Evolutionary conservation across 2,797 vertebrate species (phyloP).

Genomic region (Cephalopachus bancanus): DNA sequence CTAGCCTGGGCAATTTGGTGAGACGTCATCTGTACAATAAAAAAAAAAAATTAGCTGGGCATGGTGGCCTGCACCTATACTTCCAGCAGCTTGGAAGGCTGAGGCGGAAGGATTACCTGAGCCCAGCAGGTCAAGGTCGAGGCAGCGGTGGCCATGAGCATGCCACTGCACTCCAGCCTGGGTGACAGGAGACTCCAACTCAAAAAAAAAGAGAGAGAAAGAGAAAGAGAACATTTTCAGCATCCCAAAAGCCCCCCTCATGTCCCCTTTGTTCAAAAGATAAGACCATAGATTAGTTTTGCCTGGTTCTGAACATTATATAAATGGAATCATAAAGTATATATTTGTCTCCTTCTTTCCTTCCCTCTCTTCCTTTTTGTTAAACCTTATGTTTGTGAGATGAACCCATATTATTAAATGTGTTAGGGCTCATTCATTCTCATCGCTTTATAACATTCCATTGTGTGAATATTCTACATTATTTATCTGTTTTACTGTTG

Average conservation of each 20-base stretch:
- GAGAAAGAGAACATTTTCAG: slow-evolving; percentile 24
- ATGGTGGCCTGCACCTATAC: too few species aligned
- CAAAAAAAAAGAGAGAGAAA: too few species aligned
- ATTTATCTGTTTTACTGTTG: slow-evolving; percentile 26
- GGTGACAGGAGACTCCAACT: too few species aligned
- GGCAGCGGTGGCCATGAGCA: too few species aligned
- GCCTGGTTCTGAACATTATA: slow-evolving; percentile 2
- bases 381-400: slow-evolving; percentile 34
- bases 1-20: too few species aligned
- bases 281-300: slow-evolving; percentile 31
- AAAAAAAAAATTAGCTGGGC: too few species aligned
- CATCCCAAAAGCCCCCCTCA: not conserved
- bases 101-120: too few species aligned
- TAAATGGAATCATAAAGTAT: not conserved
- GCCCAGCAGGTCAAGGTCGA: too few species aligned
- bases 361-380: not conserved
- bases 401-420: not conserved
- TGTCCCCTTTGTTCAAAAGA: not conserved
- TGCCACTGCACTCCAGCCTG: too few species aligned
- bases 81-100: too few species aligned
- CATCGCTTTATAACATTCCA: slow-evolving; percentile 27
- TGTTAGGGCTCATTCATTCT: slow-evolving; percentile 7
- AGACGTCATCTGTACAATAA: too few species aligned
- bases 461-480: not conserved
- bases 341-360: not conserved